phyloP scores from a whole-genome alignment of 2,113 vertebrate species.

The Plectropomus leopardus region DNA sequence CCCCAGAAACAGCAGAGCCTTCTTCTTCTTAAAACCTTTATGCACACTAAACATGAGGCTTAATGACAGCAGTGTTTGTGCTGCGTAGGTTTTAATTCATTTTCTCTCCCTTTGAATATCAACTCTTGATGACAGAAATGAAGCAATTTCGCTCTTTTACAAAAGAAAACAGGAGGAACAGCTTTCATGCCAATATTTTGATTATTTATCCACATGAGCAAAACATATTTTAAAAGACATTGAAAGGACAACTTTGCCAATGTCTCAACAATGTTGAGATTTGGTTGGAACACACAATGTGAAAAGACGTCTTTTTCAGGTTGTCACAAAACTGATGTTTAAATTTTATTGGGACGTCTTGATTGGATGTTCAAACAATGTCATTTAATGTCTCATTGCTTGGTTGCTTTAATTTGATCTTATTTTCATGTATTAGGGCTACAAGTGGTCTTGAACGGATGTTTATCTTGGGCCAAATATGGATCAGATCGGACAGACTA shows the following conservation, averaged over 20 bases:
- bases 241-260: background rate
- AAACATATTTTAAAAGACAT: too few relatives aligned
- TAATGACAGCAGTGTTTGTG: constrained; percentile 36
- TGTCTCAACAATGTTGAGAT: background rate
- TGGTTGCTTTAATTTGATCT: too few relatives aligned
- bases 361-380: too few relatives aligned
- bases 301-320: too few relatives aligned
- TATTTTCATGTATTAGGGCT: too few relatives aligned
- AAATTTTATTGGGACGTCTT: too few relatives aligned
- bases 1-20: constrained; percentile 19
- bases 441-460: too few relatives aligned
- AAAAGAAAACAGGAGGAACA: background rate
- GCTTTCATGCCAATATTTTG: constrained; percentile 8
- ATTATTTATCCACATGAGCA: background rate
- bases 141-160: background rate
- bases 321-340: too few relatives aligned
- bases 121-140: constrained; percentile 18
- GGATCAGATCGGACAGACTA: too few relatives aligned
- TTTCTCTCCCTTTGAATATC: constrained; percentile 26
- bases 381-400: too few relatives aligned
- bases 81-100: constrained; percentile 26
- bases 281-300: too few relatives aligned
- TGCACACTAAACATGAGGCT: constrained; percentile 20
- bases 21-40: constrained; percentile 31
- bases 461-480: too few relatives aligned